phyloP scores from a whole-genome alignment of 2,888 invertebrate genomes.

The Cosmia pyralina region DNA sequence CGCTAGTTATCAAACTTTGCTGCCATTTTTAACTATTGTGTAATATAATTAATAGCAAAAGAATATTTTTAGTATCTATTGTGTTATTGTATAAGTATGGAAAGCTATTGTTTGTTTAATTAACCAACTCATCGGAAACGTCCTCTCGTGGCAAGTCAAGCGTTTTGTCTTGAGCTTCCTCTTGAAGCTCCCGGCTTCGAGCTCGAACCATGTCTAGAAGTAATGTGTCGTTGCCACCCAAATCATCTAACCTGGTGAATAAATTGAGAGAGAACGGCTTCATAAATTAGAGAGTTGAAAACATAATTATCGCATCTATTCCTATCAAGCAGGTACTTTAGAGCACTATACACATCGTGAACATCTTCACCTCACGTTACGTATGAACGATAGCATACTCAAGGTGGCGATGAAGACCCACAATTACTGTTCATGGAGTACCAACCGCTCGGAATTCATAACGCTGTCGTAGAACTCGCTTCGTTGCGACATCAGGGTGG shows the following conservation, averaged over 20 bases:
- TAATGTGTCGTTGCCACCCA: slow-evolving; percentile 77
- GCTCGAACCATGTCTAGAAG: slow-evolving; percentile 84
- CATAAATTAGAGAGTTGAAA: not conserved
- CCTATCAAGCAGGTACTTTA: too few species aligned
- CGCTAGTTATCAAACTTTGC: not conserved
- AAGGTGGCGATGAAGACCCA: not conserved
- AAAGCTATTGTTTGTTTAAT: slow-evolving; percentile 22
- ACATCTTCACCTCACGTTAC: not conserved
- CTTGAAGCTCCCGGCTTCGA: slow-evolving; percentile 74
- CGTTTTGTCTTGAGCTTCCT: slow-evolving; percentile 76
- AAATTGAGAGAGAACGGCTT: not conserved
- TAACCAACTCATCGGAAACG: slow-evolving; percentile 75
- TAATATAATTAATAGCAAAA: slow-evolving; percentile 7
- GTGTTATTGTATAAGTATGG: not conserved
- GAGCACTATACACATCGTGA: not conserved
- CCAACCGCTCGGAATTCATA: slow-evolving; percentile 66
- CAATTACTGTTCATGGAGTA: slow-evolving; percentile 8
- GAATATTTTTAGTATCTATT: not conserved
- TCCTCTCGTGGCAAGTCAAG: slow-evolving; percentile 76
- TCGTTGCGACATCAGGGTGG: slow-evolving; percentile 68
- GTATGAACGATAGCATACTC: not conserved
- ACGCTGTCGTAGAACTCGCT: slow-evolving; percentile 70
- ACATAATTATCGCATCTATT: not conserved
- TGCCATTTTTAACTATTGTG: not conserved
- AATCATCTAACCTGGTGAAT: slow-evolving; percentile 61